Percentiles rank a stretch among this genome's conserved stretches.
These are phyloP conservation scores for Diaprepes abbreviatus DNA, from an alignment of 2,888 invertebrate genomes.

Conservation along the genomic window DNA sequence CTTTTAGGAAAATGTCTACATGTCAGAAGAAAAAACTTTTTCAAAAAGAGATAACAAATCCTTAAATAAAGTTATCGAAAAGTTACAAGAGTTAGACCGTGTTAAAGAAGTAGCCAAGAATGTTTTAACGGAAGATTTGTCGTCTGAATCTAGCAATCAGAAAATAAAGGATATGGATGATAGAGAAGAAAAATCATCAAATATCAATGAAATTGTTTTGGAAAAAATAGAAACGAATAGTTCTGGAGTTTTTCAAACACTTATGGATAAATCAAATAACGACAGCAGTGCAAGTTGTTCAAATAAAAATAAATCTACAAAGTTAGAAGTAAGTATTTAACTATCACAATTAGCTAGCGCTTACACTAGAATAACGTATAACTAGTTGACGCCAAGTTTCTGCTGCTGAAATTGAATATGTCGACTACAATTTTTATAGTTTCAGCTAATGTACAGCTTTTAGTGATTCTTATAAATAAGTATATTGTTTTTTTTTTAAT, in stretches of 20 bases:
- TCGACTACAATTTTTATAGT: no score
- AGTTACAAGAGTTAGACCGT: constrained; percentile 53
- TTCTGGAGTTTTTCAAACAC: constrained; percentile 77
- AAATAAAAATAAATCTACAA: constrained; percentile 68
- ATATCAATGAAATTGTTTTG: constrained; percentile 59
- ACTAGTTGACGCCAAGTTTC: no score
- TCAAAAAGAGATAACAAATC: constrained; percentile 48
- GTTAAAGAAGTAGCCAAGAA: constrained; percentile 56
- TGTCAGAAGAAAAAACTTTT: not conserved
- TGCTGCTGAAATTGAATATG: no score
- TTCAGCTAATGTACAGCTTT: no score
- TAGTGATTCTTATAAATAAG: no score
- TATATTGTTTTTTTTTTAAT: no score
- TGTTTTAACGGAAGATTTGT: constrained; percentile 55
- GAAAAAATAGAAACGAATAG: constrained; percentile 73
- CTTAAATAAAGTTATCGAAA: constrained; percentile 57
- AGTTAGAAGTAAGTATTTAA: constrained; percentile 72
- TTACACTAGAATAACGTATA: no score
- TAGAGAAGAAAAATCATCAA: constrained; percentile 31
- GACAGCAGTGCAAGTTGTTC: not conserved
- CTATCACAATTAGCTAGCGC: no score
- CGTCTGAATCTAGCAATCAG: constrained; percentile 34
- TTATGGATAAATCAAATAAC: constrained; percentile 54
- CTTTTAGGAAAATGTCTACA: constrained; percentile 1
- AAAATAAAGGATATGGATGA: constrained; percentile 40